A percentile compares a stretch with the other conserved stretches of the same genome.
Evolutionary conservation across 2,888 invertebrate genomes (phyloP).

Genomic region (Cremastobaeus sp.): DNA sequence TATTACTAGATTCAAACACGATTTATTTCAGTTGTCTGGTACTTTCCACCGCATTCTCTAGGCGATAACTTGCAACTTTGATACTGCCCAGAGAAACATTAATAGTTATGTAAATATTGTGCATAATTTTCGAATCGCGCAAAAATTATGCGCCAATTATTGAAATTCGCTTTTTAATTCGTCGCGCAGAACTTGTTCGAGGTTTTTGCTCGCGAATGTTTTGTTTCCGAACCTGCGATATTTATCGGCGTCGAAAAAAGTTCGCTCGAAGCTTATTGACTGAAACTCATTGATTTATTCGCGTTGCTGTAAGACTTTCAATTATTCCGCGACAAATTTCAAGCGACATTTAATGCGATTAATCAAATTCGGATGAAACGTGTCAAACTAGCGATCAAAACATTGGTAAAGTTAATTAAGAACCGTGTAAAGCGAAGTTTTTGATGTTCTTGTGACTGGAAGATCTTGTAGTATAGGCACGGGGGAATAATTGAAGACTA

Average conservation of each 20-base stretch:
- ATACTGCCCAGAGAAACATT: slow-evolving; percentile 34
- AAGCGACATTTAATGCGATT: slow-evolving; percentile 6
- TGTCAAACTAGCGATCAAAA: slow-evolving; percentile 20
- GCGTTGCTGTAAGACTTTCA: slow-evolving; percentile 5
- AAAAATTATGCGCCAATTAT: too few species aligned
- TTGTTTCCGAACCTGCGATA: too few species aligned
- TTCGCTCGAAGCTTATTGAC: background rate
- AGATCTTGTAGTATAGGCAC: background rate
- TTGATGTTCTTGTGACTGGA: slow-evolving; percentile 4
- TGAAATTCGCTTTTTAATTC: too few species aligned
- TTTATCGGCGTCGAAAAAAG: background rate
- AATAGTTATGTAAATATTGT: slow-evolving; percentile 40
- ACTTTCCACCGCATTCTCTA: slow-evolving; percentile 32
- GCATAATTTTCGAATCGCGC: slow-evolving; percentile 17
- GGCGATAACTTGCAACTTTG: slow-evolving; percentile 31
- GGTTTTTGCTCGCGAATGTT: too few species aligned
- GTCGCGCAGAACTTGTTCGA: too few species aligned
- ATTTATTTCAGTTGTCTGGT: slow-evolving; percentile 48
- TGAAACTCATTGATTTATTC: slow-evolving; percentile 12
- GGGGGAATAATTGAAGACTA: slow-evolving; percentile 23
- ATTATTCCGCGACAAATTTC: slow-evolving; percentile 22
- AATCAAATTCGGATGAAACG: slow-evolving; percentile 20
- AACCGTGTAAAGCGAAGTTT: slow-evolving; percentile 25
- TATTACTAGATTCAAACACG: slow-evolving; percentile 43
- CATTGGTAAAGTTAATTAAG: slow-evolving; percentile 39